phyloP scores from a whole-genome alignment of 1,140 invertebrate genomes.

The Amphibalanus amphitrite region DNA sequence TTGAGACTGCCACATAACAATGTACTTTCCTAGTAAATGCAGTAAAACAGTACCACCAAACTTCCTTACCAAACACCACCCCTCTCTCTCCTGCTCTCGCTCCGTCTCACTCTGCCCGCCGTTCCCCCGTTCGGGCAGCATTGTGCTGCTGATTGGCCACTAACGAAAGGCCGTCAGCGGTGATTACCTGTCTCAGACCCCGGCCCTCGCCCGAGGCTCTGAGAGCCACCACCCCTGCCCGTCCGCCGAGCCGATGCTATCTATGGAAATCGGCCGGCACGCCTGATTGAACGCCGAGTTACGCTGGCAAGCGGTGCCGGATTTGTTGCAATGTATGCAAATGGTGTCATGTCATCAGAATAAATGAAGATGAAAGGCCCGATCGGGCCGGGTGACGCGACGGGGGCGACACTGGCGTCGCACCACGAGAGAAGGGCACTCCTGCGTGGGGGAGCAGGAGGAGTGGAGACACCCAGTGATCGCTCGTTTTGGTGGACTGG shows the following conservation, averaged over 20 bases:
- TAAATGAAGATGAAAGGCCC: not conserved
- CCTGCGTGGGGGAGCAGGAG: no score
- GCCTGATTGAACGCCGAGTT: not conserved
- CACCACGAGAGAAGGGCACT: no score
- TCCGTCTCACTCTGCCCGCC: not conserved
- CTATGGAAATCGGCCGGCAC: not conserved
- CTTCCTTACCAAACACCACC: no score
- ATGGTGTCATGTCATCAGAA: not conserved
- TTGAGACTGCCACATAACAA: no score
- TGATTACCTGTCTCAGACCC: not conserved
- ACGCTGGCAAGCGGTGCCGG: not conserved
- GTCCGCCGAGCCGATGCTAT: not conserved
- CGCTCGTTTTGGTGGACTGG: no score
- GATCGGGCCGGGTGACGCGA: not conserved
- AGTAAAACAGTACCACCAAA: no score
- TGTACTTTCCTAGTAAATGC: no score
- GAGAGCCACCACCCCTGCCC: no score
- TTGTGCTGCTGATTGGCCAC: not conserved
- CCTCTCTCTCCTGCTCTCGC: not conserved
- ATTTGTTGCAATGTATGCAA: conserved; percentile 2
- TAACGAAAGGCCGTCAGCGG: not conserved
- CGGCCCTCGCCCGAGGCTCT: no score
- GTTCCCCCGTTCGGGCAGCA: not conserved
- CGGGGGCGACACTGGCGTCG: no score
- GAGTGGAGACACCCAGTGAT: no score